Evolutionary conservation across 1,140 invertebrate genomes (phyloP).

Genomic region (Psilanteris sp.): DNA sequence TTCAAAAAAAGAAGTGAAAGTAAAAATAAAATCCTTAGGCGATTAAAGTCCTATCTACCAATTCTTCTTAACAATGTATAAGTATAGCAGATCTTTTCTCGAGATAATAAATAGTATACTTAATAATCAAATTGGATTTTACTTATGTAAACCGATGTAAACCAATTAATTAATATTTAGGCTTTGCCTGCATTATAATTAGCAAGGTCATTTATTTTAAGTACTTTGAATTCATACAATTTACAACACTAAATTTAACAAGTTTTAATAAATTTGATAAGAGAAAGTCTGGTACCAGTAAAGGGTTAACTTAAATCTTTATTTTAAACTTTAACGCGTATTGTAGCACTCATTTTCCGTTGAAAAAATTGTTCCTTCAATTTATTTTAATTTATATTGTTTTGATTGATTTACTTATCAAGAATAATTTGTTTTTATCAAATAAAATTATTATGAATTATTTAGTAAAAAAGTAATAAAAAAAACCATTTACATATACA

Average conservation of each 20-base stretch:
- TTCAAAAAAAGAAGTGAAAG: constrained; percentile 42
- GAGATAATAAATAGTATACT: background rate
- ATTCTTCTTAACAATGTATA: constrained; percentile 18
- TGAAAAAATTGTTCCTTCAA: no score
- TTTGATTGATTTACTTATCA: no score
- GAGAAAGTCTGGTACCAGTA: background rate
- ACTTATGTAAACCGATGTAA: background rate
- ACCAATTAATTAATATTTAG: no score
- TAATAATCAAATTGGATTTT: background rate
- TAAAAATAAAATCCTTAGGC: constrained; percentile 27
- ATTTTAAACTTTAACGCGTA: no score
- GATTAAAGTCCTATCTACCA: background rate
- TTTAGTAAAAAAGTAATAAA: constrained; percentile 1
- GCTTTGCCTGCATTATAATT: background rate
- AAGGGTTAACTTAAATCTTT: no score
- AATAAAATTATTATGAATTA: no score
- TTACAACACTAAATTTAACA: background rate
- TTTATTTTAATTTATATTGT: no score
- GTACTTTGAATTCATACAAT: background rate
- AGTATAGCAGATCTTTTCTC: constrained; percentile 8
- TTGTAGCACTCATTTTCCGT: no score
- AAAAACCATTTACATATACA: constrained; percentile 21
- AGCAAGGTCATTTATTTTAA: background rate
- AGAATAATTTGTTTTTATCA: no score
- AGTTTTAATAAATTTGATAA: background rate